phyloP scores from a whole-genome alignment of 2,113 vertebrate genomes.

The Ovibos moschatus region DNA sequence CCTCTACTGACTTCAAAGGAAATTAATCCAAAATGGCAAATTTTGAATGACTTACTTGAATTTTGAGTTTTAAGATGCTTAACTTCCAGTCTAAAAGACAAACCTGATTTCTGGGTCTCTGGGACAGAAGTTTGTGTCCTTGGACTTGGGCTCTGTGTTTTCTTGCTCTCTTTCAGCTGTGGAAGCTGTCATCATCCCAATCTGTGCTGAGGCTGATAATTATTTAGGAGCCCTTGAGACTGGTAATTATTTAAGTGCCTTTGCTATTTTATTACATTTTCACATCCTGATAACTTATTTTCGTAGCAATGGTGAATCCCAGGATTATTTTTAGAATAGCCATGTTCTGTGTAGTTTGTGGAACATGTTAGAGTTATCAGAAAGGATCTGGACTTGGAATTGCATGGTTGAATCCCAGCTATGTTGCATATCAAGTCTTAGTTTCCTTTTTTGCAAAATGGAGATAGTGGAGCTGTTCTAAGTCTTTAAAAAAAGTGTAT shows the following conservation, averaged over 20 bases:
- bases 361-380: background rate
- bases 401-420: background rate
- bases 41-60: background rate
- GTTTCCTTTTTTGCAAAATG: background rate
- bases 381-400: background rate
- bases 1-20: background rate
- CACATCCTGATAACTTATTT: background rate
- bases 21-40: background rate
- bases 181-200: background rate
- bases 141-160: background rate
- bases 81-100: background rate
- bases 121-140: background rate
- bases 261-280: slow-evolving; percentile 17
- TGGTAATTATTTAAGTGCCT: background rate
- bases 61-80: background rate
- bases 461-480: background rate
- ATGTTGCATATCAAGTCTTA: background rate
- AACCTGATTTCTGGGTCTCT: background rate
- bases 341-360: background rate
- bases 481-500: background rate
- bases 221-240: background rate
- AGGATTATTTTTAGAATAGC: background rate
- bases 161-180: background rate
- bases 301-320: background rate
- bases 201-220: background rate